A percentile compares a stretch with the other conserved stretches of the same genome.
Evolutionary conservation across 2,888 invertebrate genomes (phyloP).

Genomic region (Brachyopa scutellaris): DNA sequence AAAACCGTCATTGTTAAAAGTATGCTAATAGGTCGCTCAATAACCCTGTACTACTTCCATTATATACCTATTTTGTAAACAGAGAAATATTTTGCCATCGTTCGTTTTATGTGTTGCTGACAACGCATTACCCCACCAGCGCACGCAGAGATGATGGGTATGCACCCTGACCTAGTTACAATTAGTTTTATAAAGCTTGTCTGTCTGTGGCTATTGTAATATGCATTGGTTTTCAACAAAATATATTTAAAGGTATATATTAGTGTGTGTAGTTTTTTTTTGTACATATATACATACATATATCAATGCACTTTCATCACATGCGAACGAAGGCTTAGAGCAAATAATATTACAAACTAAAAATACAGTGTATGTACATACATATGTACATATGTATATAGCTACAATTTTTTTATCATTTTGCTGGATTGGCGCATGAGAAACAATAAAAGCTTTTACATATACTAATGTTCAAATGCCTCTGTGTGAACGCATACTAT

Average conservation of each 20-base stretch:
- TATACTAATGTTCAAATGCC: background rate
- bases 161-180: constrained; percentile 81
- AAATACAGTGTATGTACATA: constrained; percentile 15
- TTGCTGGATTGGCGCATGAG: constrained; percentile 14
- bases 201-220: constrained; percentile 58
- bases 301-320: constrained; percentile 46
- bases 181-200: constrained; percentile 66
- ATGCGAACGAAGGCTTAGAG: constrained; percentile 3
- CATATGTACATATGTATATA: no score
- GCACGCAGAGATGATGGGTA: constrained; percentile 74
- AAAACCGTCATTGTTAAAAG: constrained; percentile 79
- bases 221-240: background rate
- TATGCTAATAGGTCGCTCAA: constrained; percentile 80
- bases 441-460: constrained; percentile 37
- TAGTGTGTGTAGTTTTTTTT: background rate
- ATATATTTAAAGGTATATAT: background rate
- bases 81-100: constrained; percentile 72
- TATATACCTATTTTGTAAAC: constrained; percentile 71
- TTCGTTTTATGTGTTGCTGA: constrained; percentile 75
- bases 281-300: background rate
- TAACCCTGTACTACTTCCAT: constrained; percentile 80
- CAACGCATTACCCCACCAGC: constrained; percentile 73
- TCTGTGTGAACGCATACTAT: constrained; percentile 12
- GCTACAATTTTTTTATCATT: background rate
- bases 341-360: constrained; percentile 8